phyloP scores from a whole-genome alignment of 2,113 vertebrate genomes.

The Xiphias gladius region DNA sequence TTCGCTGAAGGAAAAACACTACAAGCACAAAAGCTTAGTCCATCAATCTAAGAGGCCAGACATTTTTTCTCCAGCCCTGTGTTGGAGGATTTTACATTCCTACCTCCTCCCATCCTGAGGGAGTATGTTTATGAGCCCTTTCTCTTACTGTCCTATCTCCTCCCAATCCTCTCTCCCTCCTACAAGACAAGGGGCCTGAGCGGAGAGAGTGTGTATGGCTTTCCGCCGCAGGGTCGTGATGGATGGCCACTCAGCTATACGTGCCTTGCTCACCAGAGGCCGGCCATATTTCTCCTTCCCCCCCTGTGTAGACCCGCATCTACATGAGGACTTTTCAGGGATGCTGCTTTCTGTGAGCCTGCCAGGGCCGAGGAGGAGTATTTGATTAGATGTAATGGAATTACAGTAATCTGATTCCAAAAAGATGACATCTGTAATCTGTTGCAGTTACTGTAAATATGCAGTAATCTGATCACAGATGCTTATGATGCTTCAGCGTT shows the following conservation, averaged over 20 bases:
- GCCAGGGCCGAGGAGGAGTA: conserved; percentile 55
- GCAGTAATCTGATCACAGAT: conserved; percentile 72
- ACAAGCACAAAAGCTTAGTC: conserved; percentile 61
- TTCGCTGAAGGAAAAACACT: conserved; percentile 68
- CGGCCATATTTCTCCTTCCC: conserved; percentile 64
- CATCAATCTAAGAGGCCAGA: conserved; percentile 74
- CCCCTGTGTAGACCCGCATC: conserved; percentile 45
- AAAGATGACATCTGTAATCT: conserved; percentile 79
- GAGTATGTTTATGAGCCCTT: conserved; percentile 71
- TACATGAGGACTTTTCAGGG: conserved; percentile 50
- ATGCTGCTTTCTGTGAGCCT: conserved; percentile 57
- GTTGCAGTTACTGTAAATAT: conserved; percentile 81
- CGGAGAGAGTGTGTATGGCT: conserved; percentile 40
- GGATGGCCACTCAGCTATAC: conserved; percentile 69
- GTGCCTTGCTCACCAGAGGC: conserved; percentile 70
- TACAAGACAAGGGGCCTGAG: conserved; percentile 47
- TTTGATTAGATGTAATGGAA: conserved; percentile 79
- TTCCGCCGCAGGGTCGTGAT: conserved; percentile 65
- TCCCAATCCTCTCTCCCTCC: conserved; percentile 33
- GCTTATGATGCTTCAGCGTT: conserved; percentile 52
- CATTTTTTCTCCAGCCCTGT: conserved; percentile 39
- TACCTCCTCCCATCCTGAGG: conserved; percentile 36
- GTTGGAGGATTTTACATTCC: conserved; percentile 55
- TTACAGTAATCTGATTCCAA: conserved; percentile 78
- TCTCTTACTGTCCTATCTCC: conserved; percentile 58